Base-by-base conservation (phyloP, 2,113 vertebrate species). In the Spheniscus mendiculus region DNA sequence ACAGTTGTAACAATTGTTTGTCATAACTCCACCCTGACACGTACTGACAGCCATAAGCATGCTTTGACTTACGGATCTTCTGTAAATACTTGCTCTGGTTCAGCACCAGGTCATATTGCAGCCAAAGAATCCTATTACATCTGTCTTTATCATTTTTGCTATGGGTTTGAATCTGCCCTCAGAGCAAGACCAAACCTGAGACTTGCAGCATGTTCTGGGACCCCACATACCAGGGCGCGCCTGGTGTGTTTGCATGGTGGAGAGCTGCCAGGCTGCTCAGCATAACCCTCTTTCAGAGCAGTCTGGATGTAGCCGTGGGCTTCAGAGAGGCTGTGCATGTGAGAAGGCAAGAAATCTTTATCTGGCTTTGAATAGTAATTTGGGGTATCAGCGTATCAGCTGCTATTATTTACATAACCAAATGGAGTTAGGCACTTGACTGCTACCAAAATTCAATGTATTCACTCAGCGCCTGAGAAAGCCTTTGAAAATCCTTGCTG, bases 71-170 rank as follows among this genome's bases (percentile, higher is more conserved):
- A 72, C 0, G 0, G 49, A 72, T 89, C 69, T 78, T 87, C 55
- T 87, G 89, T 73, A 94, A 95, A 97, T 85, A 93, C 56, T 93
- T 94, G 55, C 58, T 96, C 61, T 72, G 87, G 95, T 96, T 96
- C 93, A 96, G 77, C 67, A 95, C 87, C 44, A 87, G 91, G 94
- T 96, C 89, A 87, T 53, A 30, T 1, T 83, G 70, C 53, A 90
- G 70, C 73, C 1, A 0, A 93, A 79, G 89, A 86, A 80, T 76
- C 53, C 21, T 47, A 2, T 92, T 95, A 65, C 62, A 55, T 89
- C 12, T 79, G 15, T 62, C 76, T 87, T 90, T 65, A 56, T 69
- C 12, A 59, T 90, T 76, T 59, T 70, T 62, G 45, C 55, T 83
- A 2, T 49, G 34, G 5, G 11, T 91, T 45, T 91, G 81, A 87